Conservation (phyloP, 2,888 invertebrate species). For the Lapara coniferarum region DNA sequence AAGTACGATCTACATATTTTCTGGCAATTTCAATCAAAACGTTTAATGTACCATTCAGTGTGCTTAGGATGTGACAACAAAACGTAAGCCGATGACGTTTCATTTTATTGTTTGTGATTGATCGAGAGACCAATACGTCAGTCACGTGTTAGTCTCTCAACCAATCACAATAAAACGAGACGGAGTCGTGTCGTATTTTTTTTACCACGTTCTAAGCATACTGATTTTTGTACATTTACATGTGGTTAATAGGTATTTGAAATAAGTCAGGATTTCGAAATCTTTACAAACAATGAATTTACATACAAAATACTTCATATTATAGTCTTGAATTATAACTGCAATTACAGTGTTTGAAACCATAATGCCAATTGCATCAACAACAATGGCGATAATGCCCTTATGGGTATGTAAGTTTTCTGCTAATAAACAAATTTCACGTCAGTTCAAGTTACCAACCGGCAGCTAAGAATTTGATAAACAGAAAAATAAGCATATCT, state of each 20-base stretch:
- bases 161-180: too few relatives aligned
- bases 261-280: not conserved
- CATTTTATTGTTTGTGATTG: too few relatives aligned
- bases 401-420: not conserved
- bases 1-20: not conserved
- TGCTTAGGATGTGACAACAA: too few relatives aligned
- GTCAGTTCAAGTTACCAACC: too few relatives aligned
- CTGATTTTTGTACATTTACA: not conserved
- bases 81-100: too few relatives aligned
- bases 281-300: not conserved
- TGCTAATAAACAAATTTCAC: not conserved
- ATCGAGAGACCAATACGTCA: too few relatives aligned
- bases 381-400: not conserved
- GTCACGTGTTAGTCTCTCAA: too few relatives aligned
- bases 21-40: not conserved
- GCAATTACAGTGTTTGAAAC: conserved; percentile 1
- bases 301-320: not conserved
- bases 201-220: not conserved
- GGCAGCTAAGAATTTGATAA: too few relatives aligned
- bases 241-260: not conserved
- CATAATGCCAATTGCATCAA: not conserved
- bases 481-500: not conserved
- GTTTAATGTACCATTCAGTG: too few relatives aligned
- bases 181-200: too few relatives aligned
- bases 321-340: not conserved